Conservation (phyloP, 2,888 invertebrate species). For the Eilema caniola region DNA sequence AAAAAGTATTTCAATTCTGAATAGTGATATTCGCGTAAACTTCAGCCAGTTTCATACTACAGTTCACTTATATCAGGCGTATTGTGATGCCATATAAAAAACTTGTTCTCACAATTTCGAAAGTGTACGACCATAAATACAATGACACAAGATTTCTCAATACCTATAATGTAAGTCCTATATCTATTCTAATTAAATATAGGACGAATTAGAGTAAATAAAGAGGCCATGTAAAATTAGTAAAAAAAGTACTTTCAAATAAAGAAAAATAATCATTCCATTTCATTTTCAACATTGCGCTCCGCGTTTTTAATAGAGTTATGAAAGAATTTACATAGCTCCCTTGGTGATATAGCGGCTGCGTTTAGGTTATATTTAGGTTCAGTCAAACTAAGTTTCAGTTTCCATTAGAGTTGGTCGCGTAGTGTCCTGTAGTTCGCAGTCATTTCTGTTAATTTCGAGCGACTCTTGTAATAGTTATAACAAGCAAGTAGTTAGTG, state of each 20-base stretch:
- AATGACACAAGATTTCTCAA: too few relatives aligned
- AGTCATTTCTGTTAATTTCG: slow-evolving; percentile 54
- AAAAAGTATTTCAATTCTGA: too few relatives aligned
- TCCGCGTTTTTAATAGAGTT: slow-evolving; percentile 31
- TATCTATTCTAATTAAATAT: too few relatives aligned
- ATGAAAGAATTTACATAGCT: slow-evolving; percentile 45
- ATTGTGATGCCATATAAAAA: too few relatives aligned
- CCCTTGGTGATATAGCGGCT: slow-evolving; percentile 31
- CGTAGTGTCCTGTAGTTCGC: slow-evolving; percentile 41
- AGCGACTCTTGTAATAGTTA: slow-evolving; percentile 39
- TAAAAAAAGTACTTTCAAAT: background rate
- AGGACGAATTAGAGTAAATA: too few relatives aligned
- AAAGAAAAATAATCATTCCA: slow-evolving; percentile 10
- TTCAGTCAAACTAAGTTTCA: slow-evolving; percentile 51
- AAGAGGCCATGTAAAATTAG: background rate
- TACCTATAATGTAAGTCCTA: too few relatives aligned
- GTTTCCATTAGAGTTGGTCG: slow-evolving; percentile 56
- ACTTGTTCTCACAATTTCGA: too few relatives aligned
- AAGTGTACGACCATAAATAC: too few relatives aligned
- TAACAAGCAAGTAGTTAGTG: slow-evolving; percentile 36
- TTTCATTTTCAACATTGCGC: slow-evolving; percentile 12
- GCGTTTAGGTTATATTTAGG: slow-evolving; percentile 51
- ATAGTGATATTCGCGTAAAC: too few relatives aligned
- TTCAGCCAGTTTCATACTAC: too few relatives aligned
- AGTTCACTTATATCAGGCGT: too few relatives aligned